Percentiles rank a stretch among this genome's conserved stretches.
phyloP scores from a whole-genome alignment of 2,888 invertebrate genomes.

The Dascillus cervinus region DNA sequence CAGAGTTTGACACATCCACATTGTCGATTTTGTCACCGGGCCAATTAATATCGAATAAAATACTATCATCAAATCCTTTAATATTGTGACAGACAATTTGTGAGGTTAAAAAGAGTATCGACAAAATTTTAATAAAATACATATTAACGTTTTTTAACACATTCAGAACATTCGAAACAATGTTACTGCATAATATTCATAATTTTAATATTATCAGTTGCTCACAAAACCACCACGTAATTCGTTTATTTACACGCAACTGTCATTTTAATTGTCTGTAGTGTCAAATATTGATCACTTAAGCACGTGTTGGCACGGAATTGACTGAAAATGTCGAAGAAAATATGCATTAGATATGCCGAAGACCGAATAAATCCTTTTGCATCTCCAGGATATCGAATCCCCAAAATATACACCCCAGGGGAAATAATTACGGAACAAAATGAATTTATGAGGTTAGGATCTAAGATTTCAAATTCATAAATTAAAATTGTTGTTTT shows the following conservation, averaged over 20 bases:
- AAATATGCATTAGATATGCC: constrained; percentile 57
- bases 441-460: constrained; percentile 75
- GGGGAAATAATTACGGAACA: constrained; percentile 82
- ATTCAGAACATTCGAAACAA: constrained; percentile 10
- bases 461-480: not conserved
- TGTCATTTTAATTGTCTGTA: too few species aligned
- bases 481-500: constrained; percentile 14
- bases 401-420: constrained; percentile 70
- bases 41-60: constrained; percentile 75
- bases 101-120: constrained; percentile 2
- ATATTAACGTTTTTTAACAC: constrained; percentile 6
- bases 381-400: constrained; percentile 48
- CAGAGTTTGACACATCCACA: constrained; percentile 38
- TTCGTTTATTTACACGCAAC: too few species aligned
- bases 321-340: constrained; percentile 48
- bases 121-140: too few species aligned
- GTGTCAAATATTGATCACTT: too few species aligned
- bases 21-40: constrained; percentile 45
- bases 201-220: too few species aligned
- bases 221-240: too few species aligned
- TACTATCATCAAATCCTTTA: constrained; percentile 74
- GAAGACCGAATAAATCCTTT: constrained; percentile 56
- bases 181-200: too few species aligned
- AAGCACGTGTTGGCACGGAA: too few species aligned
- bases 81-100: constrained; percentile 48